phyloP scores from a whole-genome alignment of 1,140 invertebrate species.

The Leptinotarsa defecta region DNA sequence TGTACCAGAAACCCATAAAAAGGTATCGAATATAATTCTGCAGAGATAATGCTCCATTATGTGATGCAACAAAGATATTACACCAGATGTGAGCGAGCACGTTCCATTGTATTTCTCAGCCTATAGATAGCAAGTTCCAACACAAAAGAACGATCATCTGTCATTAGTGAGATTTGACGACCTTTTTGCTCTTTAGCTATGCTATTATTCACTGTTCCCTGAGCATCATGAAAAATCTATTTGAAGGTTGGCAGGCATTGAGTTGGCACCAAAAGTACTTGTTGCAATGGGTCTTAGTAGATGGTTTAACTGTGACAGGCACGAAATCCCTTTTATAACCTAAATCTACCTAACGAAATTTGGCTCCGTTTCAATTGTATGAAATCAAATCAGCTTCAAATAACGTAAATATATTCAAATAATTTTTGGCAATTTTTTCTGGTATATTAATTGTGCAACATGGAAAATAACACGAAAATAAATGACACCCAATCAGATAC shows the following conservation, averaged over 20 bases:
- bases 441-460: too few relatives aligned
- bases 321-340: too few relatives aligned
- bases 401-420: too few relatives aligned
- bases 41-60: background rate
- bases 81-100: background rate
- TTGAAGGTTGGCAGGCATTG: background rate
- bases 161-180: constrained; percentile 4
- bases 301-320: background rate
- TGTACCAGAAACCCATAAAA: too few relatives aligned
- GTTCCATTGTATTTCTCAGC: background rate
- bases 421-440: too few relatives aligned
- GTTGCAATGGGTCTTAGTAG: background rate
- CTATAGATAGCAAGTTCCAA: background rate
- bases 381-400: too few relatives aligned
- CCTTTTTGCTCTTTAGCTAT: background rate
- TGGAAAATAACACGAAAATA: too few relatives aligned
- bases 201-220: background rate
- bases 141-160: constrained; percentile 1
- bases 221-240: background rate
- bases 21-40: too few relatives aligned
- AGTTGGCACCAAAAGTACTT: background rate
- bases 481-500: too few relatives aligned
- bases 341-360: too few relatives aligned
- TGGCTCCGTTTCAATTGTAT: too few relatives aligned
- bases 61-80: background rate